Evolutionary conservation across 2,797 vertebrate species (phyloP), one percentile per base, ranked within the genome.

Genomic region (Fratercula arctica): DNA sequence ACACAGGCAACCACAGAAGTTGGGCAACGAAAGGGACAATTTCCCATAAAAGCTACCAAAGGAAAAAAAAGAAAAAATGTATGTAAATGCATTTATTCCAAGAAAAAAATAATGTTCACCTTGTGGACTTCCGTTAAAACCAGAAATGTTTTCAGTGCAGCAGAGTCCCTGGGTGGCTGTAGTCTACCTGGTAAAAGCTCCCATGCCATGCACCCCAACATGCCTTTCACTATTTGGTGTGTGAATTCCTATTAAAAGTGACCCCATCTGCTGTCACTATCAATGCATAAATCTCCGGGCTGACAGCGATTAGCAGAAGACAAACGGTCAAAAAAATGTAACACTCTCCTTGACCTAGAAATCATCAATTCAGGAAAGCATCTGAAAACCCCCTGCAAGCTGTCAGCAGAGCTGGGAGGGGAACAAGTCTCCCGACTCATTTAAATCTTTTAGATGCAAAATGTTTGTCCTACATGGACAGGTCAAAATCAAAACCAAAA

Each of bases 331-430:
- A 59, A 89, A 81, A 85, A 77, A 60, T 5, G 1, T 87, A 90
- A 82, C 91, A 96, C 95, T 96, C 95, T 96, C 96, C 96, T 97
- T 97, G 96, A 97, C 96, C 96, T 96, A 96, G 94, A 97, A 96
- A 96, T 87, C 95, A 95, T 95, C 95, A 96, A 95, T 95, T 95
- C 87, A 89, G 78, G 74, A 88, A 59, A 88, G 74, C 80, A 85
- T 81, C 93, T 90, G 85, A 92, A 92, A 90, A 59, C 59, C 81
- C 69, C 85, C 89, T 84, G 93, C 87, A 95, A 93, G 85, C 90
- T 93, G 91, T 67, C 90, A 90, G 88, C 95, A 85, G 91, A 87
- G 88, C 93, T 89, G 94, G 72, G 88, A 95, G n/a, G 21, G 64
- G 78, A 96, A 33, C 86, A 51, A 83, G 84, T 97, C 95, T 95